phyloP scores from a whole-genome alignment of 2,888 invertebrate genomes.

The Schizaphis graminum region DNA sequence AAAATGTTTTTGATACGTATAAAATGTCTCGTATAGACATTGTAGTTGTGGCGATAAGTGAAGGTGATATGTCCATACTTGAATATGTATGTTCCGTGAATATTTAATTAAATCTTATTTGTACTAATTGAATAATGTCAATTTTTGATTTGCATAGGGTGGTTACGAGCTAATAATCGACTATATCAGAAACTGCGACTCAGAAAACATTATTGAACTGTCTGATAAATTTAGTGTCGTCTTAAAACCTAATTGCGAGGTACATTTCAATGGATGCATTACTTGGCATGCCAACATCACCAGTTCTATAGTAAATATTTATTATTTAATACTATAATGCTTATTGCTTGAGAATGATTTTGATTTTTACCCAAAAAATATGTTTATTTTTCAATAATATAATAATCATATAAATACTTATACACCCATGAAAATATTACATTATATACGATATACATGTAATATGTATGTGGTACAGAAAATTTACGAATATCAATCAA shows the following conservation, averaged over 20 bases:
- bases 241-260: constrained; percentile 20
- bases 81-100: background rate
- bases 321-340: background rate
- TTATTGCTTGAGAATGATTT: background rate
- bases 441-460: background rate
- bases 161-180: constrained; percentile 21
- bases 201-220: constrained; percentile 36
- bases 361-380: background rate
- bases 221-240: background rate
- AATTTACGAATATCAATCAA: background rate
- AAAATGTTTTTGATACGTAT: background rate
- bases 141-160: constrained; percentile 10
- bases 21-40: too few species aligned
- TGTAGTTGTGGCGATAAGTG: background rate
- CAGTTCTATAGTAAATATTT: background rate
- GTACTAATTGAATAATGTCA: background rate
- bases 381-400: background rate
- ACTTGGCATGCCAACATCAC: constrained; percentile 24
- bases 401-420: background rate
- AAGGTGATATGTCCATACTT: background rate
- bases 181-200: constrained; percentile 22
- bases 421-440: background rate
- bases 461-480: background rate
- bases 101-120: background rate
- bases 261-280: constrained; percentile 18